A percentile compares a stretch with the other conserved stretches of the same genome.
Evolutionary conservation across 2,797 vertebrate species (phyloP).

Genomic region (Leuciscus waleckii): DNA sequence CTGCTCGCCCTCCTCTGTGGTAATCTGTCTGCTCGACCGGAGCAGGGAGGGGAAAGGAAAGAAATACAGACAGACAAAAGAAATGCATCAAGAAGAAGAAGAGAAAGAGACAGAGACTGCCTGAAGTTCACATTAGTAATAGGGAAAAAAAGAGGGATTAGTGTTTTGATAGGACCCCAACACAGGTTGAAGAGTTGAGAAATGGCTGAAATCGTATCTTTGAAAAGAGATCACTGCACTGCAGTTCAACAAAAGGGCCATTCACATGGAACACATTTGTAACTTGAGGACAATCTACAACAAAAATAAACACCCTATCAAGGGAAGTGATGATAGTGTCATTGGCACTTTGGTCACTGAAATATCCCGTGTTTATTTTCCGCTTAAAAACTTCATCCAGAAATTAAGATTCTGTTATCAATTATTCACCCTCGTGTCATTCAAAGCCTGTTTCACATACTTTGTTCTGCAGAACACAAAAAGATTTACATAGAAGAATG

Average conservation of each 20-base stretch:
- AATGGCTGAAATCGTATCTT: constrained; percentile 60
- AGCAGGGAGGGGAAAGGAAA: constrained; percentile 67
- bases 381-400: background rate
- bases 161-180: constrained; percentile 68
- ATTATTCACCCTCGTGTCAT: background rate
- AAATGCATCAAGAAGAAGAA: constrained; percentile 39
- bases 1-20: constrained; percentile 95
- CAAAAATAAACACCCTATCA: background rate
- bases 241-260: constrained; percentile 19
- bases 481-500: background rate
- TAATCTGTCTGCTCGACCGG: constrained; percentile 91
- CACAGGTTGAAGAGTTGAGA: constrained; percentile 61
- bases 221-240: constrained; percentile 56
- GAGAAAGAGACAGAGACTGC: constrained; percentile 52
- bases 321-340: background rate
- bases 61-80: constrained; percentile 64
- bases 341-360: background rate
- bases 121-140: constrained; percentile 65
- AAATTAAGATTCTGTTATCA: background rate
- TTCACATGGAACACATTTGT: constrained; percentile 38
- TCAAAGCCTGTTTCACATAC: background rate
- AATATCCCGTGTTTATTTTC: constrained; percentile 7
- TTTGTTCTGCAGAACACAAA: background rate
- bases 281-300: constrained; percentile 58
- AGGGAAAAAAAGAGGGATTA: constrained; percentile 71